Conservation (phyloP, 2,113 vertebrate genomes). For the Spea multiplicata region DNA sequence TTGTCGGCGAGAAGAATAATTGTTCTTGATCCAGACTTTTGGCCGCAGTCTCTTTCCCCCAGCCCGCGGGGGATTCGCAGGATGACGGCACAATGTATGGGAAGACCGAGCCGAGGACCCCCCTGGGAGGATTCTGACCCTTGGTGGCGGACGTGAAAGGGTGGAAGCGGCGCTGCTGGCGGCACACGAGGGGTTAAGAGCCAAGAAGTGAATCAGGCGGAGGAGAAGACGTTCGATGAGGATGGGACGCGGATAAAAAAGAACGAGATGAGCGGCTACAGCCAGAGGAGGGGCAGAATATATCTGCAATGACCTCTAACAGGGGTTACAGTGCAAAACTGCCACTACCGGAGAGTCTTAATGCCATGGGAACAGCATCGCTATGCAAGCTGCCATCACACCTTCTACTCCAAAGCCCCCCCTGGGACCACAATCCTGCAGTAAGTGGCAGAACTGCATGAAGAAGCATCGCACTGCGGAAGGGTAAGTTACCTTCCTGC, state of each 20-base stretch:
- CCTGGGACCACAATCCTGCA: not conserved
- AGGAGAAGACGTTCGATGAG: too few species aligned
- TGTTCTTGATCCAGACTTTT: too few species aligned
- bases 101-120: too few species aligned
- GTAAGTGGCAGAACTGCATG: not conserved
- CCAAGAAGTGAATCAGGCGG: too few species aligned
- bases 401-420: not conserved
- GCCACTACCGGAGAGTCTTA: not conserved
- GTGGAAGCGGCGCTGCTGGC: too few species aligned
- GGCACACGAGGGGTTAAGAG: too few species aligned
- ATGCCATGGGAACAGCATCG: not conserved
- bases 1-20: too few species aligned
- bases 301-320: constrained; percentile 26
- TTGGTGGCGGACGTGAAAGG: too few species aligned
- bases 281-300: not conserved
- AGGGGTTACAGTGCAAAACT: not conserved
- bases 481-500: not conserved
- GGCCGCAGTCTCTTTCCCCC: too few species aligned
- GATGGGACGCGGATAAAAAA: not conserved
- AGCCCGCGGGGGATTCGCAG: too few species aligned
- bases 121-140: too few species aligned
- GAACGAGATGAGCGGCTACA: not conserved
- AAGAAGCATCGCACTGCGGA: not conserved
- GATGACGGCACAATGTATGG: too few species aligned
- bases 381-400: not conserved